Base-by-base conservation (phyloP, 2,797 vertebrate species). In the Catamblyrhynchus diadema region DNA sequence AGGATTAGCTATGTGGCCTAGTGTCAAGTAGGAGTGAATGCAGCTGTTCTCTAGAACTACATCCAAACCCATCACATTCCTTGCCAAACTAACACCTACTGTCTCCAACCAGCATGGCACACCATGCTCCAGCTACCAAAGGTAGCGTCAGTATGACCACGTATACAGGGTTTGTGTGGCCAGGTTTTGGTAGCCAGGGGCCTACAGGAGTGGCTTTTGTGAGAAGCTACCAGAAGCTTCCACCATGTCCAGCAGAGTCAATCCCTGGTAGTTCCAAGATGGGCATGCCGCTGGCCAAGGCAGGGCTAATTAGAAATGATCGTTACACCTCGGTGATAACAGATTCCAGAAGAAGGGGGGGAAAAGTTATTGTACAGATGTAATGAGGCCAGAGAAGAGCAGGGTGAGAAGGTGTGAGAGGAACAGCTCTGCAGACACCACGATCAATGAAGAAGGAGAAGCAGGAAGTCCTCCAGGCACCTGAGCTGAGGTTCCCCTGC, bases 321-420 rank as follows among this genome's bases (percentile, higher is more conserved):
- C 2, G 1, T 9, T 42, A 62, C 12, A 48, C 35, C 25, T 42
- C 0, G 0, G 18, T 32, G 12, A 41, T 18, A 32, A 41, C 21
- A 6, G 27, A 54, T 41, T 41, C 12, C 24, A 30, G 16, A 8
- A 32, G 27, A 4, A 32, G 32, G 14, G 2, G 4, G 1, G 2
- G 3, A 21, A 18, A 51, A n/a, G 41, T 35, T 41, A 30, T 7
- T 35, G 24, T 13, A 21, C 41, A 47, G 25, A 41, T 32, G 8
- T 27, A 33, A 54, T 10, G 41, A 0, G 0, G 33, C 33, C 56
- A 54, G 30, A 54, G 41, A 69, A 61, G 39, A 54, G 30, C 8
- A 5, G 14, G 8, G 30, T 30, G 21, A 69, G 41, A 41, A 18
- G 3, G 4, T 4, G 19, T 30, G 48, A 61, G 56, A 33, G 11